A percentile compares a stretch with the other conserved stretches of the same genome.
phyloP scores from a whole-genome alignment of 2,888 invertebrate genomes.

The Dynastes hyllus region DNA sequence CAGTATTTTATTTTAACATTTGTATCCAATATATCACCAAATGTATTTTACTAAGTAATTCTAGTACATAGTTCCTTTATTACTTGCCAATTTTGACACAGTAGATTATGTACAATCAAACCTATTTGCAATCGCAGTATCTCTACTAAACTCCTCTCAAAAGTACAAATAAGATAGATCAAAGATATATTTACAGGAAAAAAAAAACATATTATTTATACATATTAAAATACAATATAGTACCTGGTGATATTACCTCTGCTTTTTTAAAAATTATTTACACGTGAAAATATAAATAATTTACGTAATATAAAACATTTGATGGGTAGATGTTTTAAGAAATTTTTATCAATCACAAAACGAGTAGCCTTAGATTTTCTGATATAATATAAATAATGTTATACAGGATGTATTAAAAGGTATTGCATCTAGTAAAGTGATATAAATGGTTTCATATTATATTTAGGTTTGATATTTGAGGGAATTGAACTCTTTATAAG shows the following conservation, averaged over 20 bases:
- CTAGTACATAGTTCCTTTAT: too few species aligned
- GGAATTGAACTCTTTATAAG: too few species aligned
- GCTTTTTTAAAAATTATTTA: neutral
- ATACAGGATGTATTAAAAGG: neutral
- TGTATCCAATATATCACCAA: neutral
- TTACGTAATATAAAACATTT: neutral
- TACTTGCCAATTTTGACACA: too few species aligned
- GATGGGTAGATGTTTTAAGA: neutral
- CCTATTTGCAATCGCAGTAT: neutral
- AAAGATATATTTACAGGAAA: neutral
- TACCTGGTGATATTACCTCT: slow-evolving; percentile 14
- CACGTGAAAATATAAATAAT: neutral
- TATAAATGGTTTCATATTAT: too few species aligned
- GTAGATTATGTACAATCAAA: neutral
- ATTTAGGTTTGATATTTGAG: too few species aligned
- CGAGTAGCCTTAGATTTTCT: too few species aligned
- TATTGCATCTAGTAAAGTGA: too few species aligned
- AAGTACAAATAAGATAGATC: neutral
- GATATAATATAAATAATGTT: neutral
- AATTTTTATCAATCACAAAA: too few species aligned
- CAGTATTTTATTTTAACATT: neutral
- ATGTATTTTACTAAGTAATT: too few species aligned
- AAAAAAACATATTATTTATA: neutral
- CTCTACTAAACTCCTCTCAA: neutral
- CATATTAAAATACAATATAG: neutral